These are phyloP conservation scores for Crenichthys baileyi DNA, from an alignment of 2,797 vertebrate species.

Conservation along the genomic window DNA sequence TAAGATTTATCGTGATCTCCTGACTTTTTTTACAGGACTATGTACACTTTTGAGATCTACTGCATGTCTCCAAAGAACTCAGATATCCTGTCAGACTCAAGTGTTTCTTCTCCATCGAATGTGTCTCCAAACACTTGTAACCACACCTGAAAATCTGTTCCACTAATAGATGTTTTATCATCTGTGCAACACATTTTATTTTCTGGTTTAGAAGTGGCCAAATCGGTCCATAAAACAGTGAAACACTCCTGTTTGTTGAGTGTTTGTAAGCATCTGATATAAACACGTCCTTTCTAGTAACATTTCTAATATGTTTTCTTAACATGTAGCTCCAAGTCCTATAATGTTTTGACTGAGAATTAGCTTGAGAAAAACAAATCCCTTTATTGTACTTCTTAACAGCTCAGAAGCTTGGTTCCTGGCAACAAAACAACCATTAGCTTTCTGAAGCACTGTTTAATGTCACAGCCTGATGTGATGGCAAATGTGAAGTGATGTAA, in stretches of 20 bases:
- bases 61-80: too few species aligned
- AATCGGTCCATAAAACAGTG: not conserved
- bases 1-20: too few species aligned
- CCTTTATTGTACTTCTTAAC: not conserved
- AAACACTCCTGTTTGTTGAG: not conserved
- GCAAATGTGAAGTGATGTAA: constrained; percentile 10
- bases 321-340: not conserved
- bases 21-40: too few species aligned
- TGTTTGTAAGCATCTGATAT: not conserved
- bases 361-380: not conserved
- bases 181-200: too few species aligned
- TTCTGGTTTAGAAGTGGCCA: not conserved
- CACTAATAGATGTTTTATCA: too few species aligned
- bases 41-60: too few species aligned
- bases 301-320: not conserved
- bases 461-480: constrained; percentile 25
- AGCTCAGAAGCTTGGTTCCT: not conserved
- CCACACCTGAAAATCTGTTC: not conserved
- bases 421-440: constrained; percentile 18
- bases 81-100: too few species aligned
- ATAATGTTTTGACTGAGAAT: not conserved
- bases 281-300: too few species aligned
- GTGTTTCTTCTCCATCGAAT: not conserved
- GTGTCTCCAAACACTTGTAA: not conserved
- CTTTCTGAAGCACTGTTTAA: constrained; percentile 43